Evolutionary conservation across 2,888 invertebrate genomes (phyloP).

Genomic region (Caenorhabditis panamensis): DNA sequence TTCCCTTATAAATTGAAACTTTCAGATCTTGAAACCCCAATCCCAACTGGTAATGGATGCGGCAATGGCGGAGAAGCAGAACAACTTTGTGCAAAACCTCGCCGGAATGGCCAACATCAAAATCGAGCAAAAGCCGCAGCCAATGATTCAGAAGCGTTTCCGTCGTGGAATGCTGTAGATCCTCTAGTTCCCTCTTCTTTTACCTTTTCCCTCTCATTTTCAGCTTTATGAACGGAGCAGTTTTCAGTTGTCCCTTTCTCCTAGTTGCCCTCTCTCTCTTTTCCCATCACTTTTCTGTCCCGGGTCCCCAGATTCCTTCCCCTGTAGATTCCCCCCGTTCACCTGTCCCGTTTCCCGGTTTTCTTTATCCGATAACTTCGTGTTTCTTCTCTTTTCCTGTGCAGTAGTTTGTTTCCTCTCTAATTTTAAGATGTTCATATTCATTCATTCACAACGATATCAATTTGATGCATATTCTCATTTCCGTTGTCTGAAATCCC

Average conservation of each 20-base stretch:
- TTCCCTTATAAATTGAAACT: background rate
- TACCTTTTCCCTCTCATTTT: constrained; percentile 21
- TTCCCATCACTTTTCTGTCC: constrained; percentile 53
- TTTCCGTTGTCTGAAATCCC: constrained; percentile 5
- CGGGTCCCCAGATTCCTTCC: constrained; percentile 24
- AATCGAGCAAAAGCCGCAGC: constrained; percentile 61
- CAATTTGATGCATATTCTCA: constrained; percentile 46
- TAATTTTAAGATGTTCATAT: constrained; percentile 1
- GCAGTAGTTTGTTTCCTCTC: constrained; percentile 18
- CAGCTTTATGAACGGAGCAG: constrained; percentile 40
- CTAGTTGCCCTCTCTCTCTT: background rate
- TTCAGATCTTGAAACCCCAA: constrained; percentile 75
- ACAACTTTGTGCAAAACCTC: constrained; percentile 62
- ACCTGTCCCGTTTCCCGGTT: constrained; percentile 8
- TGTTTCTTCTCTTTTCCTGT: constrained; percentile 5
- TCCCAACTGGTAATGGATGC: constrained; percentile 68
- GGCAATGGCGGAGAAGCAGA: constrained; percentile 65
- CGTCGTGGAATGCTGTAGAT: constrained; percentile 75
- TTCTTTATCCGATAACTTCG: constrained; percentile 21
- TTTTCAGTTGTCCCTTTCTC: constrained; percentile 17
- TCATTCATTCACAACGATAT: constrained; percentile 32
- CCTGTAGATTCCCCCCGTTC: constrained; percentile 15
- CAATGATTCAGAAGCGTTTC: constrained; percentile 73
- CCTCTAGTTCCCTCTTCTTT: constrained; percentile 14
- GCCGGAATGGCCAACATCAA: constrained; percentile 70